These are phyloP conservation scores for Oryzias dopingdopingensis DNA, from an alignment of 2,797 vertebrate species.

Conservation along the genomic window DNA sequence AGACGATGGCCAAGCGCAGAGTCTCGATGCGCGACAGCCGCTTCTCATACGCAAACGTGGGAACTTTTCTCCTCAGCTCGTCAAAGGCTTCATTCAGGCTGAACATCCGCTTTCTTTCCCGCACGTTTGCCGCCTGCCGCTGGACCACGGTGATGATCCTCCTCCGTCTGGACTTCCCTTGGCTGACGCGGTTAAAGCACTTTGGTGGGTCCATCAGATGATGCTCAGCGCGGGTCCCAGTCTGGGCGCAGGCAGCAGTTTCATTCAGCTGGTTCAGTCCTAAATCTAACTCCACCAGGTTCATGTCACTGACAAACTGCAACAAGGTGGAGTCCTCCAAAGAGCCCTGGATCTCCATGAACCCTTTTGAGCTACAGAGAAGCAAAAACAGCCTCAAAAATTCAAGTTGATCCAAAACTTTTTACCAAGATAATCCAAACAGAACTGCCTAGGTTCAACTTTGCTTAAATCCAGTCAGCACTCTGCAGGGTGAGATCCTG, in stretches of 20 bases:
- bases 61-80: conserved; percentile 90
- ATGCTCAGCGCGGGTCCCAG: conserved; percentile 34
- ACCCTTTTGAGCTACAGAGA: not conserved
- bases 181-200: conserved; percentile 26
- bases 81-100: conserved; percentile 97
- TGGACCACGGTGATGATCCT: conserved; percentile 89
- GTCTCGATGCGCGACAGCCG: conserved; percentile 94
- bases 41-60: conserved; percentile 97
- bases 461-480: conserved; percentile 72
- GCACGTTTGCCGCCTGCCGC: conserved; percentile 92
- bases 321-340: conserved; percentile 72
- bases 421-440: conserved; percentile 8
- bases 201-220: conserved; percentile 22
- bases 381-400: too few relatives aligned
- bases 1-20: conserved; percentile 91
- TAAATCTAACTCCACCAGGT: conserved; percentile 60
- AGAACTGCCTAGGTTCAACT: conserved; percentile 39
- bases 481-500: conserved; percentile 81
- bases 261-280: conserved; percentile 38
- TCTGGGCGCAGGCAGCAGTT: conserved; percentile 47
- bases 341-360: conserved; percentile 70
- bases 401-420: conserved; percentile 6
- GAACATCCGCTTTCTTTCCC: conserved; percentile 94
- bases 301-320: conserved; percentile 78
- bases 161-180: conserved; percentile 82